Evolutionary conservation across 1,140 invertebrate genomes (phyloP), one percentile per base, ranked within the genome.

Genomic region (Aphidius gifuensis): DNA sequence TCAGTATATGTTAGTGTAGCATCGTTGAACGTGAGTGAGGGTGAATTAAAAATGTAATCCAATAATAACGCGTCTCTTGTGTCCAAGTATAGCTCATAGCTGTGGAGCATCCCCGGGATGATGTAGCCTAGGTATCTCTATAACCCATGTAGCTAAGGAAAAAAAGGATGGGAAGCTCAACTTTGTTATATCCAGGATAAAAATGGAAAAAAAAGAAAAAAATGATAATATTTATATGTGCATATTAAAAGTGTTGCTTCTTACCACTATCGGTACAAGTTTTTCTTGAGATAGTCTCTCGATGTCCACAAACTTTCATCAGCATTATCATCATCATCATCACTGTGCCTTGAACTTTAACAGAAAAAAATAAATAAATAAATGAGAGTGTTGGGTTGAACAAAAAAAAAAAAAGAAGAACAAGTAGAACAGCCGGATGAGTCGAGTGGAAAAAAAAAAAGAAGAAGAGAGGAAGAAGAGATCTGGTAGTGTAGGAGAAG

Each of bases 41-140:
- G 71, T 71, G 78, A 78, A 80, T 80, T 80, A 80, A 80, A 80
- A 80, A 80, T 80, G 78, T 80, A 80, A 80, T 80, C 79, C 79
- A 80, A 80, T 80, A 80, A 80, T 80, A 79, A 79, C 77, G 76
- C 75, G 79, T 78, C 79, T 77, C 79, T 76, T 75, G 77, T 75
- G 73, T 74, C 73, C 74, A 48, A 48, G n/a, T 59, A 11, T 23
- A 59, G 47, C 5, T 45, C 11, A 32, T 32, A 4, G 23, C 23
- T 32, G 23, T 32, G 4, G 23, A 32, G 23, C 23, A 32, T 32
- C 4, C 23, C 11, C 59, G 42, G 38, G 46, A 61, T 54, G 50
- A 44, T 54, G 45, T 50, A 51, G 40, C 49, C 16, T 23, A 55
- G 23, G 23, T 1, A 32, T 32, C 23, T 32, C 23, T 32, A 32